Evolutionary conservation across 1,140 invertebrate species (phyloP).

Genomic region (Sarcophaga peregrina): DNA sequence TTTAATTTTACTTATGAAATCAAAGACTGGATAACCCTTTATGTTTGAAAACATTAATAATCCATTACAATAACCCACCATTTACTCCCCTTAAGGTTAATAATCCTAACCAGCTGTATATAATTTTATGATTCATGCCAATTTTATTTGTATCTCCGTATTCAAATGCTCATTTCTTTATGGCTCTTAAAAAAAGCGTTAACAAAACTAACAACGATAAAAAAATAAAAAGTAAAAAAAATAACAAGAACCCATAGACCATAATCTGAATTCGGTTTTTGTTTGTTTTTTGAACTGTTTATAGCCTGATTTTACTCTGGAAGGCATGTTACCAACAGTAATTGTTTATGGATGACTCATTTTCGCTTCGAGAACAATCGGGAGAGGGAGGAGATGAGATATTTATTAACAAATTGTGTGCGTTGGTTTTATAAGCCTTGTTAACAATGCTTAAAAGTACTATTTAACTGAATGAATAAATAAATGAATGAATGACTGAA

Average conservation of each 20-base stretch:
- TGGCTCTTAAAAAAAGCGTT: background rate
- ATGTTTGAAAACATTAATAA: too few relatives aligned
- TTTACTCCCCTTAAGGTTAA: too few relatives aligned
- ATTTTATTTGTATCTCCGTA: background rate
- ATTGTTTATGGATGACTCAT: too few relatives aligned
- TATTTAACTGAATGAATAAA: background rate
- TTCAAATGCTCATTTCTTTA: background rate
- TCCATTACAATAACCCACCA: too few relatives aligned
- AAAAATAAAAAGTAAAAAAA: too few relatives aligned
- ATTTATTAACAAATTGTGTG: background rate
- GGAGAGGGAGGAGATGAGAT: too few relatives aligned
- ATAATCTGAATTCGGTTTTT: background rate
- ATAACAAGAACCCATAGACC: background rate
- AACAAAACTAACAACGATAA: background rate
- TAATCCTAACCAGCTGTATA: too few relatives aligned
- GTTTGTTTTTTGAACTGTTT: background rate
- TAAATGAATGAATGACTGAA: too few relatives aligned
- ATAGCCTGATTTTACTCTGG: constrained; percentile 9
- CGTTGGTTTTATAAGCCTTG: background rate
- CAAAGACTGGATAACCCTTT: too few relatives aligned
- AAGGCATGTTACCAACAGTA: background rate
- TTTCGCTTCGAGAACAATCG: too few relatives aligned
- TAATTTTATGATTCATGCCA: background rate
- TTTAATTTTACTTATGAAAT: too few relatives aligned
- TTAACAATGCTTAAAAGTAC: constrained; percentile 8